A percentile compares a stretch with the other conserved stretches of the same genome.
These are phyloP conservation scores for Pseudonaja textilis DNA, from an alignment of 2,113 vertebrate genomes.

Conservation along the genomic window DNA sequence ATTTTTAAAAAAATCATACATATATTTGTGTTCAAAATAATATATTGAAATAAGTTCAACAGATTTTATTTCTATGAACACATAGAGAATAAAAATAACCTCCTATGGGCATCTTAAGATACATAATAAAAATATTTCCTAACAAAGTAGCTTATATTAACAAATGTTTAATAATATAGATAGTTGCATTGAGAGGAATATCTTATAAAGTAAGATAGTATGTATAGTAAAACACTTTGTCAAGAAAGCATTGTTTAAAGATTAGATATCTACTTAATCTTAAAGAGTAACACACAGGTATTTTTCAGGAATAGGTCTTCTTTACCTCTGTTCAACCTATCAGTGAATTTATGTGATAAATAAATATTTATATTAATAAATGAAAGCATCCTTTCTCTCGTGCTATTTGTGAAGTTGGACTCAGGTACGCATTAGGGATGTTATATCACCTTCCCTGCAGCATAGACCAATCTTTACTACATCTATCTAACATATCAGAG, in stretches of 20 bases:
- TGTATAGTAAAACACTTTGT: background rate
- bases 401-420: background rate
- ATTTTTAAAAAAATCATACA: constrained; percentile 92
- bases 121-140: constrained; percentile 29
- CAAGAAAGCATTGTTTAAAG: background rate
- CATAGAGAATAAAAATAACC: background rate
- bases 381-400: background rate
- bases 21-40: constrained; percentile 87
- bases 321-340: background rate
- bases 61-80: constrained; percentile 17
- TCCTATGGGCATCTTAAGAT: too few relatives aligned
- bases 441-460: background rate
- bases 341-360: background rate
- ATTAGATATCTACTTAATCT: background rate
- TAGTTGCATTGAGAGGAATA: background rate
- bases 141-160: constrained; percentile 36
- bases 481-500: background rate
- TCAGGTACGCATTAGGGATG: background rate
- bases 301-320: background rate
- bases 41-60: constrained; percentile 70
- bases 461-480: background rate
- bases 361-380: background rate
- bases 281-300: too few relatives aligned
- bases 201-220: background rate
- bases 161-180: constrained; percentile 40